These are phyloP conservation scores for Cynopterus brachyotis DNA, from an alignment of 2,113 vertebrate genomes.

Conservation along the genomic window DNA sequence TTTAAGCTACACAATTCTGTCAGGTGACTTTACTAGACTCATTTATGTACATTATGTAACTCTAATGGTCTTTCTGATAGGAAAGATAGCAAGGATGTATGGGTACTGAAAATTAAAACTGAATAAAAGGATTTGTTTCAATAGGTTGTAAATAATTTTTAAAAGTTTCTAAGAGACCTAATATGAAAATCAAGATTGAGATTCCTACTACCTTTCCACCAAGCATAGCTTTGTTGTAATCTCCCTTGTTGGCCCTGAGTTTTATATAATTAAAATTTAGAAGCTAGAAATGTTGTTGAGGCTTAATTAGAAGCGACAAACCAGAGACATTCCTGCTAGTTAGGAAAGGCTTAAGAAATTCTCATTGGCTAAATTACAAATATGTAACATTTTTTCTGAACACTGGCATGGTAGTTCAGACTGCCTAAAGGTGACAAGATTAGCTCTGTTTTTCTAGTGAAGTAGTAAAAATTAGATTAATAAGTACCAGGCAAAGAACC, in stretches of 20 bases:
- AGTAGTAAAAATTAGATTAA: conserved; percentile 89
- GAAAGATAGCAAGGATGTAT: neutral
- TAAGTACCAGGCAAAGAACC: conserved; percentile 93
- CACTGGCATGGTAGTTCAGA: conserved; percentile 88
- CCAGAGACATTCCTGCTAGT: conserved; percentile 89
- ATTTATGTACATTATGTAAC: neutral
- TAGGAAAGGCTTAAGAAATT: conserved; percentile 93
- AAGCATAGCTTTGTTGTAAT: conserved; percentile 53
- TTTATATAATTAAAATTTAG: conserved; percentile 74
- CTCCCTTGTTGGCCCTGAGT: conserved; percentile 45
- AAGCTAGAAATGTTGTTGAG: conserved; percentile 83
- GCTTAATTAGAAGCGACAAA: conserved; percentile 88
- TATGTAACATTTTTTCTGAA: conserved; percentile 90
- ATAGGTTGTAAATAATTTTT: conserved; percentile 28
- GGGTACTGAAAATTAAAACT: conserved; percentile 32
- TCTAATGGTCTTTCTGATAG: neutral
- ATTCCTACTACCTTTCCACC: conserved; percentile 2
- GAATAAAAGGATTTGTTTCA: conserved; percentile 18
- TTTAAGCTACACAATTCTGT: neutral
- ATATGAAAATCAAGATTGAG: conserved; percentile 36
- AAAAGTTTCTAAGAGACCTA: conserved; percentile 16
- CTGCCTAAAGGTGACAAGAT: conserved; percentile 91
- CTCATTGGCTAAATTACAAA: conserved; percentile 93
- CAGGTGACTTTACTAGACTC: neutral
- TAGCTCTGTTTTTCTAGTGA: conserved; percentile 82